Evolutionary conservation across 1,140 invertebrate species (phyloP).

Genomic region (Drosophila prosaltans): DNA sequence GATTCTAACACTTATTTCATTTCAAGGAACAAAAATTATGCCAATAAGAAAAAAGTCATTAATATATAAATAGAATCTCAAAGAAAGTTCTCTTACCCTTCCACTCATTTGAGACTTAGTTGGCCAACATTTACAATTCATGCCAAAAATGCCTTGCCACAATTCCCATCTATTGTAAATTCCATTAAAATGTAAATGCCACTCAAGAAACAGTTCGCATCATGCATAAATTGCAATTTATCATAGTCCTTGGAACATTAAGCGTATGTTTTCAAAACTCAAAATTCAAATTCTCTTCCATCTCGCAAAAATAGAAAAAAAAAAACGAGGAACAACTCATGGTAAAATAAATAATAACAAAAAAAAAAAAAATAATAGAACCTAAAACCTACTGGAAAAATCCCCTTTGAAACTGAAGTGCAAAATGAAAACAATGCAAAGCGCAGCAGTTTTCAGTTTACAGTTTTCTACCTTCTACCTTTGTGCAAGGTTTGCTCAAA

Average conservation of each 20-base stretch:
- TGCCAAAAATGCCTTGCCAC: neutral
- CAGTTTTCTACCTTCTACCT: slow-evolving; percentile 59
- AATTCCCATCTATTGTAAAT: slow-evolving; percentile 19
- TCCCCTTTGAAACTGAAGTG: slow-evolving; percentile 36
- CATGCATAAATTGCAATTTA: slow-evolving; percentile 64
- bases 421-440: slow-evolving; percentile 74
- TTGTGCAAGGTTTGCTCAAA: slow-evolving; percentile 53
- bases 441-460: slow-evolving; percentile 71
- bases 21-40: too few species aligned
- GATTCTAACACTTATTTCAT: too few species aligned
- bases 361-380: slow-evolving; percentile 24
- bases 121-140: neutral
- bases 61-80: too few species aligned
- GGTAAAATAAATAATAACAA: slow-evolving; percentile 44
- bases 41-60: too few species aligned
- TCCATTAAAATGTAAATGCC: slow-evolving; percentile 32
- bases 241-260: slow-evolving; percentile 61
- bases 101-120: neutral
- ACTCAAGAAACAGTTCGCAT: slow-evolving; percentile 47
- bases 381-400: slow-evolving; percentile 46
- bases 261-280: slow-evolving; percentile 66
- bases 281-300: slow-evolving; percentile 55
- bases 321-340: slow-evolving; percentile 25
- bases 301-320: slow-evolving; percentile 44
- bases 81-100: neutral